A percentile compares a stretch with the other conserved stretches of the same genome.
These are phyloP conservation scores for Salticus scenicus DNA, from an alignment of 2,888 invertebrate genomes.

Conservation along the genomic window DNA sequence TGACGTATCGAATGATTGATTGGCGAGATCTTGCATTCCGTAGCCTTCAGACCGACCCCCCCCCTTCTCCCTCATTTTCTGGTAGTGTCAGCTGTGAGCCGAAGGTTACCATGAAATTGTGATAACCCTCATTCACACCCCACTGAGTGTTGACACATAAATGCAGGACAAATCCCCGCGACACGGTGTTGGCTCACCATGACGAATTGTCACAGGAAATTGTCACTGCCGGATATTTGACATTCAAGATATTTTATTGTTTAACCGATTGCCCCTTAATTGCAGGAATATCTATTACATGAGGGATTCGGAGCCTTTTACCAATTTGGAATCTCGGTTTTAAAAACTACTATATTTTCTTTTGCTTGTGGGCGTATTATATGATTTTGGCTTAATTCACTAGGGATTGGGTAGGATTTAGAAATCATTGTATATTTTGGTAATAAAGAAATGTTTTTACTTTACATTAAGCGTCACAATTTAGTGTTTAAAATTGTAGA, in stretches of 20 bases:
- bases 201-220: neutral
- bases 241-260: neutral
- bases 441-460: no score
- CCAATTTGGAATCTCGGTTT: no score
- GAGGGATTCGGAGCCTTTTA: no score
- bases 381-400: no score
- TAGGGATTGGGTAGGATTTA: no score
- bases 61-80: constrained; percentile 5
- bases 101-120: neutral
- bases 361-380: no score
- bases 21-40: constrained; percentile 44
- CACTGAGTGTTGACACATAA: constrained; percentile 6
- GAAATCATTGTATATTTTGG: no score
- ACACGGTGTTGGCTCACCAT: neutral
- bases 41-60: constrained; percentile 34
- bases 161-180: neutral
- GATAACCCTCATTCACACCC: neutral
- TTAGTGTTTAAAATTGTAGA: no score
- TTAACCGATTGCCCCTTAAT: neutral
- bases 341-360: no score
- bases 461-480: no score
- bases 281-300: neutral
- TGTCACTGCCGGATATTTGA: neutral
- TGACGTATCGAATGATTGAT: constrained; percentile 61
- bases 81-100: constrained; percentile 21